A percentile compares a stretch with the other conserved stretches of the same genome.
These are phyloP conservation scores for Synchiropus splendidus DNA, from an alignment of 2,113 vertebrate species.

Conservation along the genomic window DNA sequence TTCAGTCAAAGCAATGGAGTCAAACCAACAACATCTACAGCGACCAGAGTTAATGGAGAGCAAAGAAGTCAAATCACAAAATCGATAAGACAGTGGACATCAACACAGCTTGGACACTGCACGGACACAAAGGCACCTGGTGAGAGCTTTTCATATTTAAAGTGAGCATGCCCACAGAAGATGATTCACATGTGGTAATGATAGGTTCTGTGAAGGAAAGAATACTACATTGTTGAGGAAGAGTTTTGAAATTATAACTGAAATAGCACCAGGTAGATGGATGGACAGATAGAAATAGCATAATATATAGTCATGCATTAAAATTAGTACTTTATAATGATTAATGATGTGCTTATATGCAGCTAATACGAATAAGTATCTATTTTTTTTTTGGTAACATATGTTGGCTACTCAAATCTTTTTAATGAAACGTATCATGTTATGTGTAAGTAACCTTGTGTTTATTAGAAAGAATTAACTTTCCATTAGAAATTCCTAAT, in stretches of 20 bases:
- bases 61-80: slow-evolving; percentile 43
- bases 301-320: no score
- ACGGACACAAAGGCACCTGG: slow-evolving; percentile 51
- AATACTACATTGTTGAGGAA: slow-evolving; percentile 48
- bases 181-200: slow-evolving; percentile 52
- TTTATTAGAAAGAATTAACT: no score
- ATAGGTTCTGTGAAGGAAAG: slow-evolving; percentile 58
- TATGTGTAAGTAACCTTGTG: no score
- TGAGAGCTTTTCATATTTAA: slow-evolving; percentile 26
- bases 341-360: no score
- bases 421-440: no score
- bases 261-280: slow-evolving; percentile 15
- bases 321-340: no score
- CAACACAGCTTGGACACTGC: slow-evolving; percentile 40
- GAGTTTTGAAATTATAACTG: slow-evolving; percentile 24
- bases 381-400: no score
- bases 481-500: no score
- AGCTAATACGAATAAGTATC: no score
- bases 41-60: slow-evolving; percentile 48
- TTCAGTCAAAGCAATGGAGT: slow-evolving; percentile 38
- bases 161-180: slow-evolving; percentile 56
- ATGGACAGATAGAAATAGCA: no score
- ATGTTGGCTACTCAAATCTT: no score
- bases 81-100: slow-evolving; percentile 35
- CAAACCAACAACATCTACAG: slow-evolving; percentile 48